A percentile compares a stretch with the other conserved stretches of the same genome.
These are phyloP conservation scores for Podarcis cretensis DNA, from an alignment of 2,113 vertebrate genomes.

Conservation along the genomic window DNA sequence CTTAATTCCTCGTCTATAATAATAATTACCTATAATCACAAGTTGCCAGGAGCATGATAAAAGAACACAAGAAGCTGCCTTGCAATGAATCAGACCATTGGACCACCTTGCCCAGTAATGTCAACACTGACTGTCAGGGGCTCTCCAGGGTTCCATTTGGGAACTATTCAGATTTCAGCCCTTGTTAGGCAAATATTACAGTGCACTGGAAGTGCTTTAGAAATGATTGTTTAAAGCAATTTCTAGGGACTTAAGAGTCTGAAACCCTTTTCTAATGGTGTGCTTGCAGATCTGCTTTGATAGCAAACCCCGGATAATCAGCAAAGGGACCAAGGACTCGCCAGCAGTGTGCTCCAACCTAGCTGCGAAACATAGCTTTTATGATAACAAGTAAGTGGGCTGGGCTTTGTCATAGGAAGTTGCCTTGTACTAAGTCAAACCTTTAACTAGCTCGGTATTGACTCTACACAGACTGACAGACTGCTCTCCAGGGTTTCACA, in stretches of 20 bases:
- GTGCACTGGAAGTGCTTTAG: not conserved
- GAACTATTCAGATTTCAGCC: not conserved
- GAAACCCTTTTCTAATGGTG: conserved; percentile 20
- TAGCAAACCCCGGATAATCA: conserved; percentile 92
- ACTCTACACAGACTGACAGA: too few species aligned
- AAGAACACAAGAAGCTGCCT: too few species aligned
- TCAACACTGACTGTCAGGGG: too few species aligned
- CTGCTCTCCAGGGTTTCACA: too few species aligned
- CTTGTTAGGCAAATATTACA: not conserved
- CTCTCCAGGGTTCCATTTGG: too few species aligned
- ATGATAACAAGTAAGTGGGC: conserved; percentile 89
- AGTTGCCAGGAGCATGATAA: not conserved
- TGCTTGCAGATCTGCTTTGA: conserved; percentile 89
- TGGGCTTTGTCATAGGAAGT: not conserved
- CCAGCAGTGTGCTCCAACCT: conserved; percentile 86
- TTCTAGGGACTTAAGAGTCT: not conserved
- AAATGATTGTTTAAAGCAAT: not conserved
- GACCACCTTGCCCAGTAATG: too few species aligned
- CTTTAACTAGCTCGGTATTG: too few species aligned
- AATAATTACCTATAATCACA: not conserved
- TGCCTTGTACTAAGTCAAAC: too few species aligned
- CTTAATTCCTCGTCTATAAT: not conserved
- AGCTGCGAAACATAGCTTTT: conserved; percentile 85
- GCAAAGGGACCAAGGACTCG: conserved; percentile 87
- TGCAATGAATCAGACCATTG: too few species aligned